Evolutionary conservation across 2,888 invertebrate species (phyloP).

Genomic region (Lochmaea crataegi): DNA sequence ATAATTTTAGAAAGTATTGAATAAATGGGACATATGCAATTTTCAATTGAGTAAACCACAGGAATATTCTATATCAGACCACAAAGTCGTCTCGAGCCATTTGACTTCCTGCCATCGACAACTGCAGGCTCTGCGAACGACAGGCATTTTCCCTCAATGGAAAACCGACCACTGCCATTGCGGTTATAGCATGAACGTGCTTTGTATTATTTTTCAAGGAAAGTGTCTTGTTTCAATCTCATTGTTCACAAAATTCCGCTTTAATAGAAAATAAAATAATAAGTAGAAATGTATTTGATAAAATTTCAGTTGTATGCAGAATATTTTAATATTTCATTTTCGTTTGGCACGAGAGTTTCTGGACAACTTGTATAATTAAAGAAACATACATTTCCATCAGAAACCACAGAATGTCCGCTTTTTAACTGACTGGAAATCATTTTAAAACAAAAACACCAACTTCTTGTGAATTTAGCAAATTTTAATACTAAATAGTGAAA

Average conservation of each 20-base stretch:
- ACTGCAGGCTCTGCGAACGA: conserved; percentile 35
- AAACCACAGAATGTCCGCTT: no score
- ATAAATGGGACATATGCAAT: not conserved
- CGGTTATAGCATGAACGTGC: conserved; percentile 1
- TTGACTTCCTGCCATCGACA: conserved; percentile 40
- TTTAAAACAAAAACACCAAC: not conserved
- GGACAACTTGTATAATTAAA: no score
- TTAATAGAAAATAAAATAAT: not conserved
- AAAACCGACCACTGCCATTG: conserved; percentile 32
- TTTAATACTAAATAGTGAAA: not conserved
- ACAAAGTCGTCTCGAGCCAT: conserved; percentile 32
- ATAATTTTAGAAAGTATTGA: not conserved
- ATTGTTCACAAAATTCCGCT: not conserved
- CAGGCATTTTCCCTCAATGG: conserved; percentile 36
- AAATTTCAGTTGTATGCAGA: not conserved
- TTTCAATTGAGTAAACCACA: conserved; percentile 13
- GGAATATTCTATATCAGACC: conserved; percentile 22
- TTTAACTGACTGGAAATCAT: not conserved
- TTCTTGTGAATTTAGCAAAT: not conserved
- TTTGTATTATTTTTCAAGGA: not conserved
- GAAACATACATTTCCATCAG: no score
- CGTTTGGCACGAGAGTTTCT: no score
- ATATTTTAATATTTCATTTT: not conserved
- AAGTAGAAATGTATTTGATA: not conserved
- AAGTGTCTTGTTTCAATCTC: not conserved